Conservation (phyloP, 2,113 vertebrate genomes). For the Rhinolophus ferrumequinum region DNA sequence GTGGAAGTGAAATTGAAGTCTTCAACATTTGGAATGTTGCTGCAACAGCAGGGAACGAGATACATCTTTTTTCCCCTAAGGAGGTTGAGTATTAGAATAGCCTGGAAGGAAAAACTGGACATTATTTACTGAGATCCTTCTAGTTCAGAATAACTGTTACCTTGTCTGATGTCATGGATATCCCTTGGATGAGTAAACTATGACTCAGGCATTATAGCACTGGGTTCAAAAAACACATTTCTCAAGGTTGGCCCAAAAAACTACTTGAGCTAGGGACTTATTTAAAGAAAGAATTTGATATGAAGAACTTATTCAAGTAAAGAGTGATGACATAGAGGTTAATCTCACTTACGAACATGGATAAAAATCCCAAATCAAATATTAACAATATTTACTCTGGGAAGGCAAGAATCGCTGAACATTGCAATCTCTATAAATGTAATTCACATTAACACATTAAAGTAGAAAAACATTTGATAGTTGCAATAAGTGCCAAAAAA, state of each 20-base stretch:
- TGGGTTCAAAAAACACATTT: not conserved
- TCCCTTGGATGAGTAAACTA: not conserved
- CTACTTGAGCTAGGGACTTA: not conserved
- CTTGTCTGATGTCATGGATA: not conserved
- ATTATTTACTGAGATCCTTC: not conserved
- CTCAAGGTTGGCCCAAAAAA: not conserved
- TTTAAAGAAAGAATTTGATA: constrained; percentile 7
- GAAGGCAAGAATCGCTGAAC: not conserved
- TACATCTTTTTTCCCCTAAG: not conserved
- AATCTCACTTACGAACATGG: not conserved
- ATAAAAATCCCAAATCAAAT: constrained; percentile 11
- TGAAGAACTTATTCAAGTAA: constrained; percentile 13
- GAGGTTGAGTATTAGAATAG: not conserved
- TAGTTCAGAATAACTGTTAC: not conserved
- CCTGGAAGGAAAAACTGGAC: not conserved
- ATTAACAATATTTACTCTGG: not conserved
- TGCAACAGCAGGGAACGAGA: not conserved
- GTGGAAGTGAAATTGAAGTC: not conserved
- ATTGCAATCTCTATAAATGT: not conserved
- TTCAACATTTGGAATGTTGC: not conserved
- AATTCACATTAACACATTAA: not conserved
- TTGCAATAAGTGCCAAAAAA: not conserved
- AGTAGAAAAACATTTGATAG: not conserved
- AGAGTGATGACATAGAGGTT: not conserved
- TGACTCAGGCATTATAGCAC: not conserved